Base-by-base conservation (phyloP, 1,140 invertebrate genomes). In the Hylaeus anthracinus region DNA sequence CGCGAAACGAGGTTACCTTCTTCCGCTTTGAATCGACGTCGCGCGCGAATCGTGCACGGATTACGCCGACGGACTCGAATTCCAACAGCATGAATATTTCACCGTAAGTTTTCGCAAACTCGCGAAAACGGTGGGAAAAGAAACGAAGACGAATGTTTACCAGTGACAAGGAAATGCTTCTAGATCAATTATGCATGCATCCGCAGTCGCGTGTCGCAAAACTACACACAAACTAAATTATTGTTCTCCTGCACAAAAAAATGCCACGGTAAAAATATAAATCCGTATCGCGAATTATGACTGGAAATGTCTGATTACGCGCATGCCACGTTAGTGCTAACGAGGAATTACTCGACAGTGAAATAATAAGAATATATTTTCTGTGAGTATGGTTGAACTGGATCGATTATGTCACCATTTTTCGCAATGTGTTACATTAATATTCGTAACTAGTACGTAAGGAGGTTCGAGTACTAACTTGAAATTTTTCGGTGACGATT, bases 1-100 rank as follows among this genome's bases (percentile, higher is more conserved):
- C 39, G 72, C 70, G 74, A 87, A 87, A 87, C 75, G 81, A 86
- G 74, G 84, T 87, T 87, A 87, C 81, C 67, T 48, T 69, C 70
- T 64, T 81, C 60, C 56, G 71, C 78, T 84, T 87, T 81, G 84
- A 84, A 81, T 85, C 60, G 83, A 72, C 71, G 71, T 70, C 64
- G 48, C 56, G 58, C 71, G 61, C 70, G 72, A 80, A 79, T 81
- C 81, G 86, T 86, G 84, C 81, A 73, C 78, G 71, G 82, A 87
- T 87, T 83, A 80, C 81, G 75, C 39, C 60, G 58, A 63, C 81
- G 65, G 56, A 60, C 76, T 76, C 69, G 80, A 85, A 86, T 86
- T 79, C 63, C 72, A 41, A 79, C 71, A 75, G 56, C 71, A 79
- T 86, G 66, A 79, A 86, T 86, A 82, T 86, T 86, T 85, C 71